Percentiles rank a stretch among this genome's conserved stretches.
Evolutionary conservation across 2,888 invertebrate species (phyloP).

Genomic region (Lordiphosa fenestrarum): DNA sequence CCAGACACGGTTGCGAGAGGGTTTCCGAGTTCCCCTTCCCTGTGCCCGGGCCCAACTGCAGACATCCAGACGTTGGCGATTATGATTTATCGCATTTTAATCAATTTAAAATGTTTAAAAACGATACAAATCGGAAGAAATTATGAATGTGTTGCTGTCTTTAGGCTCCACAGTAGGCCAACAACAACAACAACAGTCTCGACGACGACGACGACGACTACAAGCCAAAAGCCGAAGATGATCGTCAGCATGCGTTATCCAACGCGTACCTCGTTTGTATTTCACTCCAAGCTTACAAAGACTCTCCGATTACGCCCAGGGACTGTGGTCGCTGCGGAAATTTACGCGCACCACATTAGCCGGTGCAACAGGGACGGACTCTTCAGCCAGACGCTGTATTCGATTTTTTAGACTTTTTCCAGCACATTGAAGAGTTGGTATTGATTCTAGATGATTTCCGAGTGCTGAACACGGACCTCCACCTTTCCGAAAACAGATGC

Average conservation of each 20-base stretch:
- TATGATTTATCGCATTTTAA: constrained; percentile 80
- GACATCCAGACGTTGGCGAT: constrained; percentile 55
- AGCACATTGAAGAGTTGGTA: too few relatives aligned
- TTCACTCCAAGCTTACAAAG: constrained; percentile 46
- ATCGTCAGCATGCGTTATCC: constrained; percentile 59
- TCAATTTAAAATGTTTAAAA: constrained; percentile 78
- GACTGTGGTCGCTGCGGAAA: constrained; percentile 38
- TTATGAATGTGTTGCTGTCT: constrained; percentile 74
- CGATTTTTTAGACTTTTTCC: too few relatives aligned
- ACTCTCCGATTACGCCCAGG: constrained; percentile 56
- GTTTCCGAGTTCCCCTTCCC: constrained; percentile 19
- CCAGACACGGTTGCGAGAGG: constrained; percentile 38
- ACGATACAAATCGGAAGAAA: constrained; percentile 75
- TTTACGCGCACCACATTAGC: constrained; percentile 60
- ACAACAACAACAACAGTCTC: constrained; percentile 45
- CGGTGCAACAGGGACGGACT: constrained; percentile 22
- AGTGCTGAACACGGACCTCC: too few relatives aligned
- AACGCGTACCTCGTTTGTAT: constrained; percentile 70
- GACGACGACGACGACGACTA: constrained; percentile 25
- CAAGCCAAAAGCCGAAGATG: constrained; percentile 23
- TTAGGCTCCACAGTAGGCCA: constrained; percentile 76
- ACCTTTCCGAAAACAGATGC: too few relatives aligned
- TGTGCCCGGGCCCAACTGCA: constrained; percentile 5
- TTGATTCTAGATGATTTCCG: too few relatives aligned
- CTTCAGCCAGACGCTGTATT: too few relatives aligned